A percentile compares a stretch with the other conserved stretches of the same genome.
These are phyloP conservation scores for Gadus chalcogrammus DNA, from an alignment of 2,113 vertebrate genomes.

Conservation along the genomic window DNA sequence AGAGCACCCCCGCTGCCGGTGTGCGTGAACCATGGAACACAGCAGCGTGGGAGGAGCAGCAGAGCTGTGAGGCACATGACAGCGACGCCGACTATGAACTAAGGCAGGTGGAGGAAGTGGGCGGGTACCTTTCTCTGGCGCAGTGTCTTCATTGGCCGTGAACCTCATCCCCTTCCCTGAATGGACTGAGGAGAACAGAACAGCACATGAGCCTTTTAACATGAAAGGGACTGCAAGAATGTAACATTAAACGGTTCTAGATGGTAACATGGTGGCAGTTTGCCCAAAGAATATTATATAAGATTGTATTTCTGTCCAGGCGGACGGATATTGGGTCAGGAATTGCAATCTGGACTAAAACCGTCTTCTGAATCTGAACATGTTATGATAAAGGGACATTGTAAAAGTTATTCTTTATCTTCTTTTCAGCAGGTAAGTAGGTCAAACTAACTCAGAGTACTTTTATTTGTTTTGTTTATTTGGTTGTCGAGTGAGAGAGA, in stretches of 20 bases:
- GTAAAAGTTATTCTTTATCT: too few species aligned
- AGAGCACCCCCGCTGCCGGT: too few species aligned
- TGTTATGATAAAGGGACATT: too few species aligned
- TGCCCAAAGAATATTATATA: too few species aligned
- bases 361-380: too few species aligned
- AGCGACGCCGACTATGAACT: background rate
- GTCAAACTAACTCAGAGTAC: too few species aligned
- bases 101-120: background rate
- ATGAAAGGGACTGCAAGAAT: background rate
- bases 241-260: background rate
- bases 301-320: too few species aligned
- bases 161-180: slow-evolving; percentile 94
- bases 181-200: slow-evolving; percentile 75
- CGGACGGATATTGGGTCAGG: too few species aligned
- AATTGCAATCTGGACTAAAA: too few species aligned
- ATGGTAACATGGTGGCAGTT: background rate
- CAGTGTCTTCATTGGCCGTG: slow-evolving; percentile 91
- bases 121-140: slow-evolving; percentile 92
- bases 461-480: too few species aligned
- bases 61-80: background rate
- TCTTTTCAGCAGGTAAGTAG: too few species aligned
- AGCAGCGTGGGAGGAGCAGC: background rate
- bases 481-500: too few species aligned
- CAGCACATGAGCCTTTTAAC: background rate
- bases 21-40: background rate